A percentile compares a stretch with the other conserved stretches of the same genome.
Evolutionary conservation across 2,113 vertebrate genomes (phyloP).

Genomic region (Bagarius yarrelli): DNA sequence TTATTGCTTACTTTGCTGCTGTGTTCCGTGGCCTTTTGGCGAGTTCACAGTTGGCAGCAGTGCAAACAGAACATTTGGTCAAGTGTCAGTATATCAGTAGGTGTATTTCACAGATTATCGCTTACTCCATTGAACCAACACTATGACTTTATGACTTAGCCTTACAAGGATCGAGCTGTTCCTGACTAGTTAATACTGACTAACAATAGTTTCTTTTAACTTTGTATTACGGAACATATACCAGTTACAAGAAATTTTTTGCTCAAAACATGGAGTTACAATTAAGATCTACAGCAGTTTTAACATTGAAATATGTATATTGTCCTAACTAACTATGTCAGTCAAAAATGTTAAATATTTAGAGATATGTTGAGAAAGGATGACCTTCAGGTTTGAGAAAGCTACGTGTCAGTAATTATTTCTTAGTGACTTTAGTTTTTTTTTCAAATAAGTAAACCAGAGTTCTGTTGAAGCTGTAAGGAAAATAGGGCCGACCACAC

Average conservation of each 20-base stretch:
- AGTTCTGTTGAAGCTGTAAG: not conserved
- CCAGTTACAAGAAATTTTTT: not conserved
- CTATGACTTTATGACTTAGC: conserved; percentile 6
- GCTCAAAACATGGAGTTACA: not conserved
- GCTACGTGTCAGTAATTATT: too few relatives aligned
- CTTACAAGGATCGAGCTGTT: not conserved
- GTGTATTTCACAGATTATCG: conserved; percentile 20
- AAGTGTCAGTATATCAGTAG: conserved; percentile 17
- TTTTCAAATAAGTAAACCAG: not conserved
- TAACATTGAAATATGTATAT: not conserved
- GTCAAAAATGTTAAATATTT: not conserved
- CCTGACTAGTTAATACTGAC: not conserved
- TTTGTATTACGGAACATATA: not conserved
- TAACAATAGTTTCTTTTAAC: not conserved
- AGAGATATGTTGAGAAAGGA: not conserved
- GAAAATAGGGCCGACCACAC: not conserved
- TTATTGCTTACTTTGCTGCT: not conserved
- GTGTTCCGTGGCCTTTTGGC: not conserved
- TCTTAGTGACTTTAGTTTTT: too few relatives aligned
- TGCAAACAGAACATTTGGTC: conserved; percentile 4
- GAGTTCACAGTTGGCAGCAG: not conserved
- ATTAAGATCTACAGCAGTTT: not conserved
- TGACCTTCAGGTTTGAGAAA: not conserved
- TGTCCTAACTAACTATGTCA: not conserved
- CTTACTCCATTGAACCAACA: conserved; percentile 7